Base-by-base conservation (phyloP, 2,888 invertebrate genomes). In the Oscheius sp. region DNA sequence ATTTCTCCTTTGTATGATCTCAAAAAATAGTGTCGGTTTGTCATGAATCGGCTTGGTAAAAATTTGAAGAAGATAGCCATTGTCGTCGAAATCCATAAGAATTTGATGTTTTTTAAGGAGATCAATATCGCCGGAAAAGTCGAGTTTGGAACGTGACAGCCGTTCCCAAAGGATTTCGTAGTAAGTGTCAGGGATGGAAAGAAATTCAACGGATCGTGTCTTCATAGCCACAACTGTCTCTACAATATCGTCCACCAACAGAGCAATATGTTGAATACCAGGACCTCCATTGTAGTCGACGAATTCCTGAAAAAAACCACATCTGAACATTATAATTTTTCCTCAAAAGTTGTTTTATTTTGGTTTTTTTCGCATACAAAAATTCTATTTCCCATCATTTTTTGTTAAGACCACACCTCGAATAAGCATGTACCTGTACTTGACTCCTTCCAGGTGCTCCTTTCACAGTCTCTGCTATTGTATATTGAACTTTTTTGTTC, bases 241-340 rank as follows among this genome's bases (percentile, higher is more conserved):
- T 71, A 97, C 93, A 82, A 97, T 96, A 87, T 97, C 92, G 74
- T 91, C 90, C 0, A 95, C 94, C 83, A 94, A 94, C 9, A 98
- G 89, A 3, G 97, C 97, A 80, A 98, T 94, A 85, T 98, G 97
- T 87, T 98, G 97, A 0, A 97, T 94, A 0, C 97, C 97, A 4
- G 86, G 75, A 0, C 95, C 95, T 0, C 95, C 96, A 86, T 97
- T 94, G 87, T 94, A 97, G 82, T 96, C 95, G 41, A 97, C 94
- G 86, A 93, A 98, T 87, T 98, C 97, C 88, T 89, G 78, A 30
- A 73, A 66, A 14, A n/a, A n/a, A n/a, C n/a, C n/a, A n/a, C n/a
- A n/a, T n/a, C n/a, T n/a, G n/a, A n/a, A n/a, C n/a, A n/a, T n/a
- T n/a, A n/a, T n/a, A n/a, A n/a, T n/a, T n/a, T n/a, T n/a, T n/a